These are phyloP conservation scores for Bubo scandiacus DNA, from an alignment of 2,113 vertebrate species.

Conservation along the genomic window DNA sequence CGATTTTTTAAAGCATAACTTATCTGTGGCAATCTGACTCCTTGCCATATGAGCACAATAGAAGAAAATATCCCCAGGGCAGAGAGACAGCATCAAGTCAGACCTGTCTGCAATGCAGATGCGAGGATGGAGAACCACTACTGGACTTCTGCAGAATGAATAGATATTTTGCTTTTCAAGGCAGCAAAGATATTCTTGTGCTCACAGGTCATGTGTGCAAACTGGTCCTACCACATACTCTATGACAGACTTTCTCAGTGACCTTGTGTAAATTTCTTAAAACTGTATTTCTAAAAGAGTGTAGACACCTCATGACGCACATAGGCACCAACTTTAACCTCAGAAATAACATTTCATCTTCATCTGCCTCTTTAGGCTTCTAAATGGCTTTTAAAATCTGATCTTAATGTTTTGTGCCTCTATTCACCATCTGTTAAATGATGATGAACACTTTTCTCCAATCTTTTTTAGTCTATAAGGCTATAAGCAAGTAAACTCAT, in stretches of 20 bases:
- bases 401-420: not conserved
- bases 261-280: not conserved
- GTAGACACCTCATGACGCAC: not conserved
- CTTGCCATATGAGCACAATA: not conserved
- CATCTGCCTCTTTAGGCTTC: not conserved
- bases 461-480: not conserved
- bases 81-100: not conserved
- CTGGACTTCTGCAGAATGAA: not conserved
- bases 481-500: not conserved
- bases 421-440: constrained; percentile 15
- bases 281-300: not conserved
- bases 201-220: not conserved
- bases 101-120: not conserved
- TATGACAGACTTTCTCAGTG: not conserved
- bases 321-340: not conserved
- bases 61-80: not conserved
- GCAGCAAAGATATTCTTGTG: not conserved
- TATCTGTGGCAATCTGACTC: not conserved
- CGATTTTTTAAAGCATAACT: not conserved
- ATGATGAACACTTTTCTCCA: not conserved
- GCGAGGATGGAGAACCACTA: not conserved
- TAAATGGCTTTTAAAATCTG: constrained; percentile 13
- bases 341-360: not conserved
- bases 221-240: not conserved
- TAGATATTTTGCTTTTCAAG: not conserved